Evolutionary conservation across 2,113 vertebrate species (phyloP), one percentile per base, ranked within the genome.

Genomic region (Octodon degus): DNA sequence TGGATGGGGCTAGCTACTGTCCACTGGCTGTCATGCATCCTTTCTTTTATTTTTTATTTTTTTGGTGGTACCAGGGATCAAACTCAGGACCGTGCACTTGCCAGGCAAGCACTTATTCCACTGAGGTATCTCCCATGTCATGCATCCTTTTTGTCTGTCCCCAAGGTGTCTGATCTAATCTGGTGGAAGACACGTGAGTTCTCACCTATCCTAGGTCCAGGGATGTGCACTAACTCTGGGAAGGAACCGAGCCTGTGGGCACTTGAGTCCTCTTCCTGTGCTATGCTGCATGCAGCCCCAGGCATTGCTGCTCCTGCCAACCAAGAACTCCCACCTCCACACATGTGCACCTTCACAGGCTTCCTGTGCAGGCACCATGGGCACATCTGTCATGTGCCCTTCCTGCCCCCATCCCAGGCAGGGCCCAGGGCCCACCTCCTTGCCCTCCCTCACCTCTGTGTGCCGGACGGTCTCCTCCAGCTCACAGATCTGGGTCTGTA

Each of bases 401-500:
- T 98, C 47, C 96, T 98, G 98, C 0, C 67, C 95, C 96, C 97
- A 98, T 7, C 97, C 96, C 0, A 80, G 96, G n/a, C 68, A 98
- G 97, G 37, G 98, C 98, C 60, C 98, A 94, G 1, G 96, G 92
- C 22, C 98, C 98, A 98, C 98, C 98, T 12, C 98, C 93, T 91
- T 97, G 91, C 37, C 96, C 79, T 20, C 2, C 53, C 97, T 98
- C 96, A 99, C 99, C 99, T 99, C 99, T 0, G 99, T 99, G 97
- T 99, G 99, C 96, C 99, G 99, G 94, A 99, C 99, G 0, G 98
- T 99, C 93, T 99, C 99, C 94, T 99, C 99, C 98, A 99, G 98
- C 94, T 99, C 99, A 0, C 98, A 99, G 97, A 99, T 99, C 98
- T 99, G 99, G 86, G 98, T 98, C 98, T 99, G 99, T 62, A 99